Percentiles rank a stretch among this genome's conserved stretches.
These are phyloP conservation scores for Andrena minutula DNA, from an alignment of 2,888 invertebrate genomes.

Conservation along the genomic window DNA sequence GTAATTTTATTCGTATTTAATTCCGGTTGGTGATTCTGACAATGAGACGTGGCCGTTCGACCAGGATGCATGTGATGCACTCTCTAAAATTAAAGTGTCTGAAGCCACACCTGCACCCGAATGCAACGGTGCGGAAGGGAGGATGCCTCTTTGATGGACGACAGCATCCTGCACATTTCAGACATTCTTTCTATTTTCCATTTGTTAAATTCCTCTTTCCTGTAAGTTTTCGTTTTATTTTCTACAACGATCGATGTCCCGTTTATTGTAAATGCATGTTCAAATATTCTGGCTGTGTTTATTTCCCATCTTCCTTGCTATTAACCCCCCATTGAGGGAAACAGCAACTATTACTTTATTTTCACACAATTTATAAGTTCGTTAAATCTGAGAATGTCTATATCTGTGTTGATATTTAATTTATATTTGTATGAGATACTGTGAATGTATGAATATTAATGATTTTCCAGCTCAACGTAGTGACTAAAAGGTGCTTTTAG, in stretches of 20 bases:
- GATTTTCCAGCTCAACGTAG: no score
- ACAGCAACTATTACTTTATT: not conserved
- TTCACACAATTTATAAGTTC: not conserved
- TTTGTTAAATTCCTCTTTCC: conserved; percentile 46
- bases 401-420: not conserved
- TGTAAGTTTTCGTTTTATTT: conserved; percentile 12
- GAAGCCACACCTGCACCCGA: conserved; percentile 71
- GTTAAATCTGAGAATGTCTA: not conserved
- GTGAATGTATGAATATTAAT: not conserved
- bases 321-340: no score
- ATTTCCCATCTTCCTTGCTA: not conserved
- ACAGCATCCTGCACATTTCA: conserved; percentile 43
- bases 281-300: conserved; percentile 7
- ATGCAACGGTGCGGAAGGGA: conserved; percentile 68
- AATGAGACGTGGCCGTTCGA: conserved; percentile 42
- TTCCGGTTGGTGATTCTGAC: conserved; percentile 47
- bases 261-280: conserved; percentile 21
- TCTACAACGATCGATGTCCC: not conserved
- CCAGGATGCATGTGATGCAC: conserved; percentile 83
- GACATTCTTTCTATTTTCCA: conserved; percentile 38
- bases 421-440: not conserved
- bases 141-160: conserved; percentile 53
- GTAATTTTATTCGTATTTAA: conserved; percentile 61
- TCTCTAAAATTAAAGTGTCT: conserved; percentile 82
- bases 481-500: no score